Conservation (phyloP, 2,113 vertebrate species). For the Mobula birostris region DNA sequence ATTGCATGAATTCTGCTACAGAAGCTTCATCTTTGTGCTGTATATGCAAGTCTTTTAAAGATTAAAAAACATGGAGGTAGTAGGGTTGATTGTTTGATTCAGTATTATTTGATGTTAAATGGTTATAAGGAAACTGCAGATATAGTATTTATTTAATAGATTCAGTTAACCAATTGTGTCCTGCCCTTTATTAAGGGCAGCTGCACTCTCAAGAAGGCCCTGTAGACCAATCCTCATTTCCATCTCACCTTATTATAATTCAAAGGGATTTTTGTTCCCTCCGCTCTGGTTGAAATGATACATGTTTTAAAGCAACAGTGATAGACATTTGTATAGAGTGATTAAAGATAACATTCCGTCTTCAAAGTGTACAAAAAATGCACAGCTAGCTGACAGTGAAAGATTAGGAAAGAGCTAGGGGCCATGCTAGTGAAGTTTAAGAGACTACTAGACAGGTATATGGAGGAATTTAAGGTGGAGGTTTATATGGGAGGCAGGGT, state of each 20-base stretch:
- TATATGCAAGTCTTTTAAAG: not conserved
- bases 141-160: not conserved
- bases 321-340: not conserved
- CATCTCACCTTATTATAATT: not conserved
- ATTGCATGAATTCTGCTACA: not conserved
- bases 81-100: not conserved
- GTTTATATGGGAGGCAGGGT: no score
- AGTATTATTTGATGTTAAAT: not conserved
- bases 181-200: not conserved
- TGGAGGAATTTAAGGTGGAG: no score
- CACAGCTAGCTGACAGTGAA: not conserved
- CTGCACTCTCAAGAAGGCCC: no score
- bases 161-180: not conserved
- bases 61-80: not conserved
- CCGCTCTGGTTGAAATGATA: not conserved
- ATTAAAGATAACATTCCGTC: not conserved
- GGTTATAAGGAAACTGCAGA: not conserved
- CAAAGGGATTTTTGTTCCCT: not conserved
- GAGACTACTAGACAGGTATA: no score
- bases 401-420: not conserved
- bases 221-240: not conserved
- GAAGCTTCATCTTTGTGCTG: not conserved
- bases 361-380: not conserved
- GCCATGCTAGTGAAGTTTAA: no score
- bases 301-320: not conserved